Conservation (phyloP, 2,113 vertebrate genomes). For the Eretmochelys imbricata region DNA sequence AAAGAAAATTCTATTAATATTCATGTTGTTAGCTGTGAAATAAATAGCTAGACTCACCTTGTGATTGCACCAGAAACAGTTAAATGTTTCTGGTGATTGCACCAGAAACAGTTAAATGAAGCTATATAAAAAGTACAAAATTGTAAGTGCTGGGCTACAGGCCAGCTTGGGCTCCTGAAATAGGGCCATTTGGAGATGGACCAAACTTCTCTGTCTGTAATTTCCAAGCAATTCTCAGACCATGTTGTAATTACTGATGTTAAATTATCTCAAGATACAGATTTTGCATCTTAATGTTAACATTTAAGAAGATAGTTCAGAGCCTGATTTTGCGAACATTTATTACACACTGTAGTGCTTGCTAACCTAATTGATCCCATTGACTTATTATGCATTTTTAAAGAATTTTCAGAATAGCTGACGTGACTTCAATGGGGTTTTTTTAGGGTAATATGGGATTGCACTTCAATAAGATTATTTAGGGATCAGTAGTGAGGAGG, state of each 20-base stretch:
- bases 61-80: neutral
- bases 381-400: neutral
- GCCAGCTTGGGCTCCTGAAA: neutral
- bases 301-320: neutral
- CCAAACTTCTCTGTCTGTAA: neutral
- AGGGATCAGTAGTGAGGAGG: too few species aligned
- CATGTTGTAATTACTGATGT: neutral
- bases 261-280: neutral
- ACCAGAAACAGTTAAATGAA: constrained; percentile 1
- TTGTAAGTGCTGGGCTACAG: neutral
- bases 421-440: too few species aligned
- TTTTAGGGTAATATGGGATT: too few species aligned
- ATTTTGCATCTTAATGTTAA: neutral
- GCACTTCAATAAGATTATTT: too few species aligned
- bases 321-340: neutral
- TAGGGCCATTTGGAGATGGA: neutral
- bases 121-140: neutral
- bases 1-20: neutral
- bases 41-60: neutral
- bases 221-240: constrained; percentile 5
- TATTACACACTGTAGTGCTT: neutral
- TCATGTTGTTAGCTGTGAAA: neutral
- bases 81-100: neutral
- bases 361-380: neutral
- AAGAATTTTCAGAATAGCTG: too few species aligned